Base-by-base conservation (phyloP, 2,888 invertebrate species). In the Ditylenchus weischeri region DNA sequence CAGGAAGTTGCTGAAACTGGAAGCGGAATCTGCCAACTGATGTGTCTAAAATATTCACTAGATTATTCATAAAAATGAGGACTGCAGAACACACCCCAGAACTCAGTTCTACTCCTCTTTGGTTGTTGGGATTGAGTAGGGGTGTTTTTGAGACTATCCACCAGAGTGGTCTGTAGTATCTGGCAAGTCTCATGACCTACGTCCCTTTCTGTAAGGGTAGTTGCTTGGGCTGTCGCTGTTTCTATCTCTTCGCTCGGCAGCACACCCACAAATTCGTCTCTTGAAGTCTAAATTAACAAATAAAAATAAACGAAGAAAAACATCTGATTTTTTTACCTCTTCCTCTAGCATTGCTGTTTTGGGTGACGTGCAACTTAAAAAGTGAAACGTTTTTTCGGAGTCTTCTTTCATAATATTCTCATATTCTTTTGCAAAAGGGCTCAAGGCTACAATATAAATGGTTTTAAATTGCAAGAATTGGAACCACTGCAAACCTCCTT, bases 1-100 rank as follows among this genome's bases (percentile, higher is more conserved):
- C 90, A 0, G 94, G 93, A 71, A 95, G 85, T 80, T 92, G 90
- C 59, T 92, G 91, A 65, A 94, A 88, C 61, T 88, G 88, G 86
- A 94, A 93, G 83, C 91, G 90, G 84, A 93, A 93, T 83, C 91
- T 91, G 36, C 93, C 94, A 51, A 92, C 89, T 0, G 91, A 90
- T 0, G 93, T 94, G 71, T 91, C 43, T 43, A 43, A 6, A 43
- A 43, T 43, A 15, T 43, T 8, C 11, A 43, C 8, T 43, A 43
- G 11, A 2, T 43, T 43, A 13, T 3, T 6, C 15, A 43, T 8
- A 43, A 15, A 10, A 43, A 43, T 15, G 8, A 43, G 8, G 43
- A 13, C 11, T 11, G 38, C n/a, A n/a, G n/a, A n/a, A n/a, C 43
- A 10, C 15, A 43, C 43, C 89, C 93, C 93, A 93, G 84, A 92